phyloP scores from a whole-genome alignment of 2,888 invertebrate species.

The Abrostola triplasia region DNA sequence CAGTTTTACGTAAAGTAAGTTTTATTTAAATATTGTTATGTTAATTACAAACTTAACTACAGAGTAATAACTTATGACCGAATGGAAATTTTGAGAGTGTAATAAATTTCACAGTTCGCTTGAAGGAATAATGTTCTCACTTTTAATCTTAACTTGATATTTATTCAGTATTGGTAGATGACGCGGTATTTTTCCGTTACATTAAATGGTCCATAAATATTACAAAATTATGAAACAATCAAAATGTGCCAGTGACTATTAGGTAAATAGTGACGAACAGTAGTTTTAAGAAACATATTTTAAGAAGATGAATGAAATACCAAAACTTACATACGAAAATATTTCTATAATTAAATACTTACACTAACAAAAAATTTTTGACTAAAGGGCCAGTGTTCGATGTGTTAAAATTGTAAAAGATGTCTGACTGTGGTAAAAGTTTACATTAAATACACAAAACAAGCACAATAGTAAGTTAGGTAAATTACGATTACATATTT shows the following conservation, averaged over 20 bases:
- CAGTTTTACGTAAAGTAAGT: constrained; percentile 16
- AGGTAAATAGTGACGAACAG: constrained; percentile 61
- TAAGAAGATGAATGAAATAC: constrained; percentile 62
- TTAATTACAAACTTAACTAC: constrained; percentile 1
- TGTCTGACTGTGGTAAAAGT: constrained; percentile 53
- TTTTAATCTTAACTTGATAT: constrained; percentile 10
- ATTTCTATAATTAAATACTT: constrained; percentile 80
- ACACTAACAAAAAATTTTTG: constrained; percentile 81
- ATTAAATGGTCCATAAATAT: constrained; percentile 46
- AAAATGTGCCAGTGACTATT: constrained; percentile 70
- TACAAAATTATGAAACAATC: constrained; percentile 58
- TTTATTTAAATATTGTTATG: background rate
- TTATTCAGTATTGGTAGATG: background rate
- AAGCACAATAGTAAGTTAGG: constrained; percentile 64
- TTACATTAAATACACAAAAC: constrained; percentile 67
- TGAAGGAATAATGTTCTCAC: constrained; percentile 2
- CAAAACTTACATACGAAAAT: constrained; percentile 71
- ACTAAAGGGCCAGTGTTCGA: constrained; percentile 85
- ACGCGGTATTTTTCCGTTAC: constrained; percentile 50
- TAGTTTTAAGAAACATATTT: constrained; percentile 57
- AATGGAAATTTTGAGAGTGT: constrained; percentile 12
- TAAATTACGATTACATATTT: constrained; percentile 53
- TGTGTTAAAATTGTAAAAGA: constrained; percentile 69
- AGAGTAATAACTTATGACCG: constrained; percentile 4
- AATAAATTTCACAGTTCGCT: constrained; percentile 1